A percentile compares a stretch with the other conserved stretches of the same genome.
phyloP scores from a whole-genome alignment of 2,797 vertebrate genomes.

The Pangasius sanitwongsei region DNA sequence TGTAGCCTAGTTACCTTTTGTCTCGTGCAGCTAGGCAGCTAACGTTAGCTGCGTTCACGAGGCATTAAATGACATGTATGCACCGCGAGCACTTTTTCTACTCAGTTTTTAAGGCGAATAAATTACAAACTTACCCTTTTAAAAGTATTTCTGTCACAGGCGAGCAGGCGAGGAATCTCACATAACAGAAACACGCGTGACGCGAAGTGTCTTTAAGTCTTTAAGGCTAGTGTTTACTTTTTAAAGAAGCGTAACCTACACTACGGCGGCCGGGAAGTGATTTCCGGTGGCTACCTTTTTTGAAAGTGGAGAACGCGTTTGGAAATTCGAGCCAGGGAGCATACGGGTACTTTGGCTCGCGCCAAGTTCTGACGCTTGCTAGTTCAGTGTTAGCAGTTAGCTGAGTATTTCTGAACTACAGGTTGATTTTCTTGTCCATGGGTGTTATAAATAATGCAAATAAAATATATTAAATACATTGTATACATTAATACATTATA shows the following conservation, averaged over 20 bases:
- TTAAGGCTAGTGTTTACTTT: conserved; percentile 37
- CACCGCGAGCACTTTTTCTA: neutral
- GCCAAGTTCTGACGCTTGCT: neutral
- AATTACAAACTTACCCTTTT: neutral
- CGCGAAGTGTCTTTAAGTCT: neutral
- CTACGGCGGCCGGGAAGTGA: conserved; percentile 29
- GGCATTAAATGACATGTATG: neutral
- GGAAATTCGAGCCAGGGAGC: neutral
- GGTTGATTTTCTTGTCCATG: neutral
- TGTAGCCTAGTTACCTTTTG: conserved; percentile 24
- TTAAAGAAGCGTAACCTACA: neutral
- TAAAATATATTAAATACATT: neutral
- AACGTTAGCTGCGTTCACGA: conserved; percentile 22
- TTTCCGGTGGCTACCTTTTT: neutral
- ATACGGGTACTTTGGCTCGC: neutral
- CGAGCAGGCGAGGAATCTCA: neutral
- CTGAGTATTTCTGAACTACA: neutral
- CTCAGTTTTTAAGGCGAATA: neutral
- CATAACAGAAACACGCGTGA: neutral
- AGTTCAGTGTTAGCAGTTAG: neutral
- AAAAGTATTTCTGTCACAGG: neutral
- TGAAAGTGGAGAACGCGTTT: neutral
- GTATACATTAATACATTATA: too few species aligned
- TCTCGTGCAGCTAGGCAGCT: conserved; percentile 31
- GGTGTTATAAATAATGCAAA: neutral